Evolutionary conservation across 2,113 vertebrate species (phyloP).

Genomic region (Brachyhypopomus gauderio): DNA sequence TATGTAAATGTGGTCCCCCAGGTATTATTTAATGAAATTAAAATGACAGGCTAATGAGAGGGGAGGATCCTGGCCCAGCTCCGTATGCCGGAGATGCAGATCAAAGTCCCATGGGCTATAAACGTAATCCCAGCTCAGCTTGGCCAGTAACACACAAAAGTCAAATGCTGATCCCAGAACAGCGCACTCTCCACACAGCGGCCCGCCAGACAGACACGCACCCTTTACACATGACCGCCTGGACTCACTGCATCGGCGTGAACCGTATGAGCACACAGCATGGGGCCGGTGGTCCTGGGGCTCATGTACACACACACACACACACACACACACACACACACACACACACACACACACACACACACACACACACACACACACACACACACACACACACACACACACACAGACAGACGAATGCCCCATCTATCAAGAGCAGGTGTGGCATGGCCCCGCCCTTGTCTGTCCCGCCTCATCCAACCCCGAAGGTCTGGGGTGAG

Average conservation of each 20-base stretch:
- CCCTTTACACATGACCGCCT: constrained; percentile 22
- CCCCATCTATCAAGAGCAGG: constrained; percentile 34
- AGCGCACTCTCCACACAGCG: not conserved
- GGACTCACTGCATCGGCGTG: constrained; percentile 28
- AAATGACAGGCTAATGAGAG: constrained; percentile 14
- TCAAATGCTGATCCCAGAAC: not conserved
- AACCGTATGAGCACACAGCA: constrained; percentile 26
- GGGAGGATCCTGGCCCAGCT: not conserved
- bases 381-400: constrained; percentile 24
- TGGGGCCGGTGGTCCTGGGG: constrained; percentile 2
- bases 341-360: constrained; percentile 17
- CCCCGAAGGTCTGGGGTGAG: constrained; percentile 5
- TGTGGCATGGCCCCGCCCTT: constrained; percentile 12
- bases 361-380: constrained; percentile 21
- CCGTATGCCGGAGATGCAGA: not conserved
- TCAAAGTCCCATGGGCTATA: too few species aligned
- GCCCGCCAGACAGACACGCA: not conserved
- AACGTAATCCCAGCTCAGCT: not conserved
- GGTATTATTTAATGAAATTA: constrained; percentile 1
- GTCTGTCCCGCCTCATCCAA: constrained; percentile 11
- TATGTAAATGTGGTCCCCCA: too few species aligned
- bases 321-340: not conserved
- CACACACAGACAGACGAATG: constrained; percentile 17
- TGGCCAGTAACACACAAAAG: not conserved
- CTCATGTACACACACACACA: not conserved